Conservation (phyloP, 2,888 invertebrate genomes). For the Oasisia sp. region DNA sequence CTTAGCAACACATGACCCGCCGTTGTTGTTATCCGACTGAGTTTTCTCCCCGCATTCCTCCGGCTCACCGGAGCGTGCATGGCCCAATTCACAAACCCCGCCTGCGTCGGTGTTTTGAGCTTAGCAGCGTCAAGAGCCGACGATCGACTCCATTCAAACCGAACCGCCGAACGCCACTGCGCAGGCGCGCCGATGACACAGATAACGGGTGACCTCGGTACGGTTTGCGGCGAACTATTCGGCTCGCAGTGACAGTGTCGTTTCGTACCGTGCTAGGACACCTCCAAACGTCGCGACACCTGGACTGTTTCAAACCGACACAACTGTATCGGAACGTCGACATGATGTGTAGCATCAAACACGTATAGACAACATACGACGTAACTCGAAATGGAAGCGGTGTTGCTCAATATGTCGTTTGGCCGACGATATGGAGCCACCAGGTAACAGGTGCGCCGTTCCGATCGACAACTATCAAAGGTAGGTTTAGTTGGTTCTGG, state of each 20-base stretch:
- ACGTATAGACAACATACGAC: neutral
- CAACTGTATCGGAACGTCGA: neutral
- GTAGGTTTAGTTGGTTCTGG: neutral
- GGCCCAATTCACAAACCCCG: neutral
- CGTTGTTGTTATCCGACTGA: neutral
- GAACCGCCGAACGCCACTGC: neutral
- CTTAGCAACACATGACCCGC: neutral
- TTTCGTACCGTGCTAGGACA: neutral
- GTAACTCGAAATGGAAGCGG: neutral
- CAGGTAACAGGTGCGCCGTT: neutral
- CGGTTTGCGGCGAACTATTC: neutral
- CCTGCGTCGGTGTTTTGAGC: conserved; percentile 9
- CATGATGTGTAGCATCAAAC: neutral
- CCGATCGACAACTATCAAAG: neutral
- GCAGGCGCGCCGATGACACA: conserved; percentile 7
- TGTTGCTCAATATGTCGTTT: neutral
- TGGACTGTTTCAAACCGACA: neutral
- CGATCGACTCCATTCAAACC: neutral
- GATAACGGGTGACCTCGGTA: conserved; percentile 1
- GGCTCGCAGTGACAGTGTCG: neutral
- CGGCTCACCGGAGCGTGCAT: neutral
- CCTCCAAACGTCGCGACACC: neutral
- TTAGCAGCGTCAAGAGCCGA: neutral
- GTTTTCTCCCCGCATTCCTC: neutral
- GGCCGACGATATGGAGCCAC: neutral